Conservation (phyloP, 2,113 vertebrate genomes). For the Stegastes partitus region DNA sequence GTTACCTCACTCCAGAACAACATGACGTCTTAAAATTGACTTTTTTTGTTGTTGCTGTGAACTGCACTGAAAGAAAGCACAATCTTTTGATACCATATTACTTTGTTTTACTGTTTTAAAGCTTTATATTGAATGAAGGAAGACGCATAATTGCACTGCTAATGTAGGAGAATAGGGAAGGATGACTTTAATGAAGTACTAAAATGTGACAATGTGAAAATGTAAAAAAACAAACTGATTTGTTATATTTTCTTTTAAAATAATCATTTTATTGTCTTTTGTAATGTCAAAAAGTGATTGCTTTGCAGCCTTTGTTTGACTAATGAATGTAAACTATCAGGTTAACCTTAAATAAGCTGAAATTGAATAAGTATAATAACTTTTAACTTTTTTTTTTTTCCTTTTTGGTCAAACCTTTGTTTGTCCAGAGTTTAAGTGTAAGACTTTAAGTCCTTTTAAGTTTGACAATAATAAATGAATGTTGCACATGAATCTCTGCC, state of each 20-base stretch:
- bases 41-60: not conserved
- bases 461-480: conserved; percentile 25
- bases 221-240: not conserved
- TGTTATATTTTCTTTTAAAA: not conserved
- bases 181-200: not conserved
- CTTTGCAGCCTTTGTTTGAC: too few relatives aligned
- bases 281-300: not conserved
- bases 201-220: not conserved
- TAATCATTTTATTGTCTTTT: not conserved
- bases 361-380: not conserved
- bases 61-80: not conserved
- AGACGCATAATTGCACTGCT: not conserved
- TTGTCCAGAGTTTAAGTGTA: not conserved
- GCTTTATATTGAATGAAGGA: not conserved
- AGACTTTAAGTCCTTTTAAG: not conserved
- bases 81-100: not conserved
- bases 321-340: not conserved
- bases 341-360: not conserved
- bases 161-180: not conserved
- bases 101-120: not conserved
- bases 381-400: not conserved
- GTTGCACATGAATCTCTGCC: not conserved
- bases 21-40: not conserved
- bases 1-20: not conserved
- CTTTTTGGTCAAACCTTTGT: not conserved